phyloP scores from a whole-genome alignment of 2,113 vertebrate genomes.

The Lynx canadensis region DNA sequence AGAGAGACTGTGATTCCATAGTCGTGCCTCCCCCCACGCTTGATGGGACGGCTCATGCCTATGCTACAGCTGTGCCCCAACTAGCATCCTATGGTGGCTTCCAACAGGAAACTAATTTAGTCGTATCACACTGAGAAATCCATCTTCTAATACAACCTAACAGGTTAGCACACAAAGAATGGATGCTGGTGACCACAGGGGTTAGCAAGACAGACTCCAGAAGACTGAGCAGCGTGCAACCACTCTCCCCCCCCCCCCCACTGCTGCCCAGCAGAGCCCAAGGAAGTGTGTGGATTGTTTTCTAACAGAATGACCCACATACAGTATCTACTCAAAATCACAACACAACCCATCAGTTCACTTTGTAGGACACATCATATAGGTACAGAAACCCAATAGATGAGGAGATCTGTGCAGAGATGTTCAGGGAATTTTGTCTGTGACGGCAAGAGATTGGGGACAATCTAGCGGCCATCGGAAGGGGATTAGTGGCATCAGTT shows the following conservation, averaged over 20 bases:
- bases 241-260: no score
- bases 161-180: not conserved
- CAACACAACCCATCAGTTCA: not conserved
- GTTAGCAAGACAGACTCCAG: not conserved
- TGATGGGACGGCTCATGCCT: not conserved
- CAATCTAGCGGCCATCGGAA: not conserved
- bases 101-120: not conserved
- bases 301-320: not conserved
- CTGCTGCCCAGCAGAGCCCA: not conserved
- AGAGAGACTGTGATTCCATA: not conserved
- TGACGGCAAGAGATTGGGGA: not conserved
- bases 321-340: not conserved
- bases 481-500: not conserved
- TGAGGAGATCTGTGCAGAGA: not conserved
- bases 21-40: not conserved
- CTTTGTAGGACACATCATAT: fast-evolving
- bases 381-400: fast-evolving
- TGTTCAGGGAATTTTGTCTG: not conserved
- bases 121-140: not conserved
- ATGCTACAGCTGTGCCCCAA: not conserved
- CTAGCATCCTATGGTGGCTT: not conserved
- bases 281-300: not conserved
- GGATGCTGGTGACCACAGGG: not conserved
- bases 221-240: not conserved
- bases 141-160: conserved; percentile 4